phyloP scores from a whole-genome alignment of 2,113 vertebrate species.

The Pungitius pungitius region DNA sequence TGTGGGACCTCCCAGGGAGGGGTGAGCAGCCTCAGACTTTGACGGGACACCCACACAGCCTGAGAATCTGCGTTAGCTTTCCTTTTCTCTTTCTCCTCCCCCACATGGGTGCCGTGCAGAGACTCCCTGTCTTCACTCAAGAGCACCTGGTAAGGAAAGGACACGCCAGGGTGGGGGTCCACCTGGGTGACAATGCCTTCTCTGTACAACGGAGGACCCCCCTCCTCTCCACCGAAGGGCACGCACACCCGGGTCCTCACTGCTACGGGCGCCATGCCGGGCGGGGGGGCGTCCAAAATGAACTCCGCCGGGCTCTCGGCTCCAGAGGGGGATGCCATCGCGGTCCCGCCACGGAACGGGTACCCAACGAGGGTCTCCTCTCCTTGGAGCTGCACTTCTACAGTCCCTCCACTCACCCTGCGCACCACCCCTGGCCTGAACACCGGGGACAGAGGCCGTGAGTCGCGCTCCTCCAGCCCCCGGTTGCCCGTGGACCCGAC shows the following conservation, averaged over 20 bases:
- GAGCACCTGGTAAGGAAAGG: slow-evolving; percentile 87
- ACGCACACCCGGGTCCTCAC: slow-evolving; percentile 85
- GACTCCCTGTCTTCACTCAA: slow-evolving; percentile 62
- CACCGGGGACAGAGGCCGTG: slow-evolving; percentile 52
- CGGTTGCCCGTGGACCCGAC: slow-evolving; percentile 37
- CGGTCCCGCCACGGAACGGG: slow-evolving; percentile 73
- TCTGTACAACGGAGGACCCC: slow-evolving; percentile 79
- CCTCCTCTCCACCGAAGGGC: slow-evolving; percentile 82
- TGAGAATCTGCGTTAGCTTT: slow-evolving; percentile 62
- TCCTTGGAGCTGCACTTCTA: slow-evolving; percentile 86
- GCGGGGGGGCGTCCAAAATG: slow-evolving; percentile 85
- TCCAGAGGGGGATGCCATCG: slow-evolving; percentile 41
- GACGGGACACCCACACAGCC: slow-evolving; percentile 85
- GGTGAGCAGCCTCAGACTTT: slow-evolving; percentile 85
- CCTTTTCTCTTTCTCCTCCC: slow-evolving; percentile 61
- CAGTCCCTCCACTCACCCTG: slow-evolving; percentile 80
- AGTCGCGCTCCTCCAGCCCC: slow-evolving; percentile 41
- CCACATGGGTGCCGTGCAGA: slow-evolving; percentile 28
- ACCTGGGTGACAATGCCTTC: slow-evolving; percentile 86
- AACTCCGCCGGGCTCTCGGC: slow-evolving; percentile 74
- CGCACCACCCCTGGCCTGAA: slow-evolving; percentile 87
- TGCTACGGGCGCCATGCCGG: slow-evolving; percentile 76
- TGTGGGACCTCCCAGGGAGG: slow-evolving; percentile 84
- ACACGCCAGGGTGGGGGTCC: slow-evolving; percentile 83
- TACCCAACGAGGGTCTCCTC: slow-evolving; percentile 82